Base-by-base conservation (phyloP, 1,140 invertebrate species). In the Drosophila lini region DNA sequence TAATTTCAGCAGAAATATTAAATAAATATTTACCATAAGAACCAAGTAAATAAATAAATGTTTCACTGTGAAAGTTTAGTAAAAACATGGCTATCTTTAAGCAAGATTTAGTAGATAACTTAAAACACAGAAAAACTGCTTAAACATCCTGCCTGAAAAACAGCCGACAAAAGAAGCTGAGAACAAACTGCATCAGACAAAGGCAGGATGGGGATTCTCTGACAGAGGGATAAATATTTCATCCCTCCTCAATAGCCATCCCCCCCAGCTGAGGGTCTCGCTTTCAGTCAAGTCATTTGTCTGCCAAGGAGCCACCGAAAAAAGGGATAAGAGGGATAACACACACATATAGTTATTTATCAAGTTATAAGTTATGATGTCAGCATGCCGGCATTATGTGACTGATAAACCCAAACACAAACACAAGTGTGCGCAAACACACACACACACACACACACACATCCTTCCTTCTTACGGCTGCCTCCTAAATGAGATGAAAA, bases 321-420 rank as follows among this genome's bases (percentile, higher is more conserved):
- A 70, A 64, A 53, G 59, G 58, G 58, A 71, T 81, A 89, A 81
- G 74, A 84, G 45, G 68, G 52, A 71, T 63, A 68, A 76, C 60
- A 80, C 62, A 80, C 62, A 74, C 62, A 74, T 78, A 81, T 78
- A 84, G 84, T 90, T 89, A 89, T 89, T 89, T 89, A 89, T 89
- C 84, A 89, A 85, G 81, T 69, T 89, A 89, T 89, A 89, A 89
- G 84, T 89, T 89, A 89, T 89, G 84, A 90, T 89, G 84, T 90
- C 84, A 89, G 84, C 84, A 80, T 78, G 78, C 67, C 34, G 74
- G 78, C 84, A 81, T 85, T 89, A 85, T 89, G 84, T 81, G 85
- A 90, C 84, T 89, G 84, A 89, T 90, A 89, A 89, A 73, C 62
- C 69, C 64, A 59, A 71, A 71, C 68, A 40, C 68, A 71, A 70